Evolutionary conservation across 2,797 vertebrate species (phyloP).

Genomic region (Aulostomus chinensis): DNA sequence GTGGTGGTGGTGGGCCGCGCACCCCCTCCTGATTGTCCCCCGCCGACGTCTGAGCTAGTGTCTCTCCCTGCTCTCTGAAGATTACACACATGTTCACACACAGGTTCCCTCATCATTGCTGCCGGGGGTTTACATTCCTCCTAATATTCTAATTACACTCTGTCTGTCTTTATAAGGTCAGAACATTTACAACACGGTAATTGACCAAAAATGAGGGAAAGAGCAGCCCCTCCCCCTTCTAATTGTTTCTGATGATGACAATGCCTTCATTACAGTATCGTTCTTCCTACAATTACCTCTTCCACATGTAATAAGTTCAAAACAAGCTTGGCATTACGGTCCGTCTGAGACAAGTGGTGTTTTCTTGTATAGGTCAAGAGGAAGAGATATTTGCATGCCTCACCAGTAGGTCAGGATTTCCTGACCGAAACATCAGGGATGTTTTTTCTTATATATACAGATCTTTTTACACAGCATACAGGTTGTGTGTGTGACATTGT

Average conservation of each 20-base stretch:
- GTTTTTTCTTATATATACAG: no score
- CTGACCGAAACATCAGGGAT: no score
- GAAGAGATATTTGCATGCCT: no score
- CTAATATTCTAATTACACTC: constrained; percentile 56
- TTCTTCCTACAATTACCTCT: constrained; percentile 1
- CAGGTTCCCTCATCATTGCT: constrained; percentile 43
- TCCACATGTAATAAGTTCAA: constrained; percentile 19
- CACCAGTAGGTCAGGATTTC: no score
- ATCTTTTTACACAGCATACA: no score
- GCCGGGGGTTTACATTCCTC: constrained; percentile 43
- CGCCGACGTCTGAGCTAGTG: constrained; percentile 8
- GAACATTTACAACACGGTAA: constrained; percentile 49
- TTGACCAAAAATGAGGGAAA: constrained; percentile 46
- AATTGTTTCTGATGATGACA: constrained; percentile 33
- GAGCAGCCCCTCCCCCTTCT: constrained; percentile 11
- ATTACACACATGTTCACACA: constrained; percentile 24
- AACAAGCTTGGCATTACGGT: no score
- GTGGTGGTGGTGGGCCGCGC: constrained; percentile 40
- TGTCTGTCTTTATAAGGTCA: constrained; percentile 48
- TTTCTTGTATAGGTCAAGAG: no score
- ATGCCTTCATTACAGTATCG: neutral
- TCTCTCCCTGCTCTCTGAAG: constrained; percentile 40
- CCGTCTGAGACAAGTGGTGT: no score
- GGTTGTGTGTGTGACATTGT: no score
- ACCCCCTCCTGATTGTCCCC: constrained; percentile 38